Evolutionary conservation across 2,888 invertebrate genomes (phyloP).

Genomic region (Brachypterus glaber): DNA sequence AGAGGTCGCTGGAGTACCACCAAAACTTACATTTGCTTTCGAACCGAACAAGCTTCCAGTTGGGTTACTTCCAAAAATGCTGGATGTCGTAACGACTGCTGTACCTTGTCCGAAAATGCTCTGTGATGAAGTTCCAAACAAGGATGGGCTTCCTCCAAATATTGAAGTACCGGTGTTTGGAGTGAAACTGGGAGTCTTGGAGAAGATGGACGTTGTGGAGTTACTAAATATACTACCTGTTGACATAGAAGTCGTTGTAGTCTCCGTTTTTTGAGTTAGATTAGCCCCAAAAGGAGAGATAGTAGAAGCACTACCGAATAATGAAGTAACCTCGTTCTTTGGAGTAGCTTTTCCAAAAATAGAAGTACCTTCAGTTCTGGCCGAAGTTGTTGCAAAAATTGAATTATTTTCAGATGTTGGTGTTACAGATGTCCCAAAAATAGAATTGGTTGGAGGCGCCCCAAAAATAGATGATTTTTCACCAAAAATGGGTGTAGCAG

Average conservation of each 20-base stretch:
- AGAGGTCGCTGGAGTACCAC: conserved; percentile 9
- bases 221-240: conserved; percentile 8
- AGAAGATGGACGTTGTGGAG: conserved; percentile 6
- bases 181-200: conserved; percentile 7
- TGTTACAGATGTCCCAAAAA: too few species aligned
- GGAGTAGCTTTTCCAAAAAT: too few species aligned
- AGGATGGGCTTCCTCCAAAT: not conserved
- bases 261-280: too few species aligned
- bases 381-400: not conserved
- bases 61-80: conserved; percentile 13
- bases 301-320: too few species aligned
- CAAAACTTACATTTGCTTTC: conserved; percentile 13
- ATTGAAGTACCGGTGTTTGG: conserved; percentile 3
- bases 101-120: conserved; percentile 11
- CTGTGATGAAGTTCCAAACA: too few species aligned
- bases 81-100: conserved; percentile 6
- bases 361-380: too few species aligned
- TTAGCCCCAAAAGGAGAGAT: too few species aligned
- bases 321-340: too few species aligned
- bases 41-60: conserved; percentile 7
- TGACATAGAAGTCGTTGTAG: not conserved
- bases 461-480: too few species aligned
- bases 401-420: too few species aligned
- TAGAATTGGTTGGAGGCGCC: too few species aligned
- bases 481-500: too few species aligned